These are phyloP conservation scores for Pseudomyrmex concolor DNA, from an alignment of 1,140 invertebrate genomes.

Conservation along the genomic window DNA sequence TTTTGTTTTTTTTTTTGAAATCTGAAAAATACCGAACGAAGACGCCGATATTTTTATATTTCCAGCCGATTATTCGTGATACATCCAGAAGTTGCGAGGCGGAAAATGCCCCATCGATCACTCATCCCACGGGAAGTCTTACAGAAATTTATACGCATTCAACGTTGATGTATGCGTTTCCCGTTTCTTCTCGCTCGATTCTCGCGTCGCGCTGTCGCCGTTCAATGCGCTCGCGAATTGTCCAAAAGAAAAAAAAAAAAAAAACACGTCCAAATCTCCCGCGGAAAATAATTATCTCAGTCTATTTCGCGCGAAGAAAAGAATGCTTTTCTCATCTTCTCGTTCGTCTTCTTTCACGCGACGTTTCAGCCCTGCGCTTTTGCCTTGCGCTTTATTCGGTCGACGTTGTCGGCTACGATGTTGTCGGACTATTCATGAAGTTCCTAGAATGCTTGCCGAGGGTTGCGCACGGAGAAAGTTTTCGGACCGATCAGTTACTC, in stretches of 20 bases:
- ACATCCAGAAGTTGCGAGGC: constrained; percentile 4
- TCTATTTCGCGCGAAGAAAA: background rate
- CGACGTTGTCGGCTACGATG: constrained; percentile 28
- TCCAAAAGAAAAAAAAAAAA: too few relatives aligned
- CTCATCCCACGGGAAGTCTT: constrained; percentile 55
- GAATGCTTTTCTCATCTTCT: too few relatives aligned
- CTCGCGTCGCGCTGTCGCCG: background rate
- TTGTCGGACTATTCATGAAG: constrained; percentile 48
- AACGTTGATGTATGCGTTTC: constrained; percentile 46
- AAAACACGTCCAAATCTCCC: background rate
- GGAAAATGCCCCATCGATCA: constrained; percentile 60
- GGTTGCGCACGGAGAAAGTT: constrained; percentile 13
- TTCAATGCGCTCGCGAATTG: background rate
- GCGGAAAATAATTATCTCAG: background rate
- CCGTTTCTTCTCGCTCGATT: constrained; percentile 28
- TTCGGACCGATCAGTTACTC: constrained; percentile 48
- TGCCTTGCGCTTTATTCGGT: background rate
- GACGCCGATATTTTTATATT: constrained; percentile 8
- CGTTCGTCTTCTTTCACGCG: too few relatives aligned
- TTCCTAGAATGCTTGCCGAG: constrained; percentile 12
- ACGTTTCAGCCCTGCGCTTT: background rate
- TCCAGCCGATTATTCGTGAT: constrained; percentile 38
- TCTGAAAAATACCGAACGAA: constrained; percentile 9
- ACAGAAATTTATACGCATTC: constrained; percentile 56
- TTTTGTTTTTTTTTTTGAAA: background rate